Evolutionary conservation across 2,888 invertebrate species (phyloP).

Genomic region (Timandra comae): DNA sequence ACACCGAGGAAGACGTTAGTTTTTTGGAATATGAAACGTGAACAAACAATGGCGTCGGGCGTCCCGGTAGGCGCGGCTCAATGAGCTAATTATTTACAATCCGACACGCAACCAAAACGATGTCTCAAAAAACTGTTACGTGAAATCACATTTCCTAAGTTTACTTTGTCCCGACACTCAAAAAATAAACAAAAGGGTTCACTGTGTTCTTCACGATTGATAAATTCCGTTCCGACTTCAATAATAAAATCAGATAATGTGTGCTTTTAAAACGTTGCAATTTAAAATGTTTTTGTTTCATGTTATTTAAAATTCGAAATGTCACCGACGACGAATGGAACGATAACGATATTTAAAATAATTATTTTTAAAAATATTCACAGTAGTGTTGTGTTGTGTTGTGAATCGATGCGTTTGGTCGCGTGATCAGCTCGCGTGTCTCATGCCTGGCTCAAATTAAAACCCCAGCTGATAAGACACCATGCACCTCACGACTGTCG

Average conservation of each 20-base stretch:
- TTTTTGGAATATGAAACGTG: conserved; percentile 42
- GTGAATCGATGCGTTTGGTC: conserved; percentile 50
- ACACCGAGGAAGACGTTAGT: conserved; percentile 49
- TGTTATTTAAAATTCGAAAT: conserved; percentile 26
- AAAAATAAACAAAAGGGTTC: conserved; percentile 51
- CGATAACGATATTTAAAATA: conserved; percentile 56
- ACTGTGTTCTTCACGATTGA: conserved; percentile 41
- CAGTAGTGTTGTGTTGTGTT: conserved; percentile 24
- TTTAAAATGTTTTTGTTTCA: conserved; percentile 14
- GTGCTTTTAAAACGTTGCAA: conserved; percentile 12
- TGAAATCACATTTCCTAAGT: conserved; percentile 73
- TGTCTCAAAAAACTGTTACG: conserved; percentile 64
- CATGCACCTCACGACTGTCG: conserved; percentile 69
- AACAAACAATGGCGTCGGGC: conserved; percentile 58
- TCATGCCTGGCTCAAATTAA: conserved; percentile 72
- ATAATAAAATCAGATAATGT: conserved; percentile 25
- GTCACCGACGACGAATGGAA: conserved; percentile 22
- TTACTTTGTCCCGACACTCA: conserved; percentile 51
- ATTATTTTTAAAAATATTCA: conserved; percentile 51
- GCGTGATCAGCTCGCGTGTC: conserved; percentile 73
- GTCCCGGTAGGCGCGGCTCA: conserved; percentile 60
- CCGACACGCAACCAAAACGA: conserved; percentile 61
- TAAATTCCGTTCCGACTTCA: conserved; percentile 27
- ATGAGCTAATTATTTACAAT: conserved; percentile 74
- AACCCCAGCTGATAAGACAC: conserved; percentile 68